phyloP scores from a whole-genome alignment of 2,797 vertebrate genomes.

The Pseudomugil tenellus region DNA sequence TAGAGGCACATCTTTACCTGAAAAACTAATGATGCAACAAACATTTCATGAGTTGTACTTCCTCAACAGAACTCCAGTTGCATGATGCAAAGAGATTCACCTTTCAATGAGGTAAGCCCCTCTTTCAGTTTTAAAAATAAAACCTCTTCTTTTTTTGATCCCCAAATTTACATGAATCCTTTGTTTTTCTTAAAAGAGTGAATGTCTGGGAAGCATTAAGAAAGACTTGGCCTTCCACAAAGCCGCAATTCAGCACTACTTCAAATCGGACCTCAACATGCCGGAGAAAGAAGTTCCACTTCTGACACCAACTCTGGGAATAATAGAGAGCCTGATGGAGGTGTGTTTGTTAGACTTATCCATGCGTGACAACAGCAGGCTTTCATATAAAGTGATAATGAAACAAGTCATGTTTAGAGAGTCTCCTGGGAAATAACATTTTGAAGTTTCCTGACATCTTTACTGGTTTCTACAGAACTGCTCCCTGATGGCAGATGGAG shows the following conservation, averaged over 20 bases:
- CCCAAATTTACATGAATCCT: neutral
- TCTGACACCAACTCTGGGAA: slow-evolving; percentile 39
- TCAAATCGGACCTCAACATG: neutral
- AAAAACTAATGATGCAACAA: slow-evolving; percentile 1
- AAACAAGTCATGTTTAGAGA: slow-evolving; percentile 27
- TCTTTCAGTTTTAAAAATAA: neutral
- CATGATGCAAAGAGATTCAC: slow-evolving; percentile 51
- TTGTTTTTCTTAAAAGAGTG: slow-evolving; percentile 69
- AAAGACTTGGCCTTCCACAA: slow-evolving; percentile 82
- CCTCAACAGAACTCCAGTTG: slow-evolving; percentile 80
- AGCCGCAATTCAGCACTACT: slow-evolving; percentile 62
- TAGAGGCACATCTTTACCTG: neutral
- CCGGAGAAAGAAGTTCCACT: neutral
- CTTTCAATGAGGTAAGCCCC: slow-evolving; percentile 80
- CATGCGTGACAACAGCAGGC: neutral
- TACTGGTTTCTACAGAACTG: slow-evolving; percentile 64
- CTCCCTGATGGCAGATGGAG: slow-evolving; percentile 8
- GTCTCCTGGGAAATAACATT: slow-evolving; percentile 58
- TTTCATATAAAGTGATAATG: too few relatives aligned
- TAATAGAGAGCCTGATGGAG: slow-evolving; percentile 50
- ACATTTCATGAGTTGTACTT: neutral
- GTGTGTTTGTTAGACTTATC: slow-evolving; percentile 39
- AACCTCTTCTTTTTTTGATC: neutral
- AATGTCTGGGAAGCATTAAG: slow-evolving; percentile 86
- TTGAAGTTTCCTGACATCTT: slow-evolving; percentile 45